These are phyloP conservation scores for Bellardia bayeri DNA, from an alignment of 2,888 invertebrate species.

Conservation along the genomic window DNA sequence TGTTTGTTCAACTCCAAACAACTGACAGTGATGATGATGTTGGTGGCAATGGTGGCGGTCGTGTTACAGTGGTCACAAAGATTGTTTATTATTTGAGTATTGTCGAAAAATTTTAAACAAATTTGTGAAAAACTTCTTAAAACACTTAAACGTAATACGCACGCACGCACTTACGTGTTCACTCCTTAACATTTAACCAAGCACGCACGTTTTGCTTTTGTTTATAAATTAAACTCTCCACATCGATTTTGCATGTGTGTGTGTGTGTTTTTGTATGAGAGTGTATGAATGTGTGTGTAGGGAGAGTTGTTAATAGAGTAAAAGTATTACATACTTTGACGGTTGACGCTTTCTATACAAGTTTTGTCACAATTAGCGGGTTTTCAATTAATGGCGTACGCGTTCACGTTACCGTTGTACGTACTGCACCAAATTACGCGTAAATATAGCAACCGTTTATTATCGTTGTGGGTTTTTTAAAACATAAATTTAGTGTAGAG, in stretches of 20 bases:
- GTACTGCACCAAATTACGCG: slow-evolving; percentile 39
- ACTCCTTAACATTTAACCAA: slow-evolving; percentile 8
- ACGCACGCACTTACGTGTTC: slow-evolving; percentile 34
- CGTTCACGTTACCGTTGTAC: slow-evolving; percentile 34
- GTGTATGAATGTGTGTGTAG: slow-evolving; percentile 5
- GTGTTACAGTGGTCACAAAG: slow-evolving; percentile 21
- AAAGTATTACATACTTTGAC: slow-evolving; percentile 20
- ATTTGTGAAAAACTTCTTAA: slow-evolving; percentile 25
- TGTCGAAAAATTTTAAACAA: slow-evolving; percentile 15
- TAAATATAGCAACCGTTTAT: slow-evolving; percentile 29
- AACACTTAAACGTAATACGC: background rate
- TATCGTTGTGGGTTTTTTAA: background rate
- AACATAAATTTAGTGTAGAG: background rate
- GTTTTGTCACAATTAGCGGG: slow-evolving; percentile 68
- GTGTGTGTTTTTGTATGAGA: background rate
- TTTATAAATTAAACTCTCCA: slow-evolving; percentile 41
- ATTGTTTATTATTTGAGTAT: slow-evolving; percentile 51
- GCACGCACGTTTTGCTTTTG: slow-evolving; percentile 56
- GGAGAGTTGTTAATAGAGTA: slow-evolving; percentile 28
- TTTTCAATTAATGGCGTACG: slow-evolving; percentile 57
- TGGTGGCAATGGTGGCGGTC: slow-evolving; percentile 1
- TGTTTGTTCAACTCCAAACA: slow-evolving; percentile 13
- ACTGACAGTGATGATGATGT: slow-evolving; percentile 30
- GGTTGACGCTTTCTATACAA: slow-evolving; percentile 54
- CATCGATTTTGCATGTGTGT: background rate